Evolutionary conservation across 2,113 vertebrate genomes (phyloP).

Genomic region (Syngnathus scovelli): DNA sequence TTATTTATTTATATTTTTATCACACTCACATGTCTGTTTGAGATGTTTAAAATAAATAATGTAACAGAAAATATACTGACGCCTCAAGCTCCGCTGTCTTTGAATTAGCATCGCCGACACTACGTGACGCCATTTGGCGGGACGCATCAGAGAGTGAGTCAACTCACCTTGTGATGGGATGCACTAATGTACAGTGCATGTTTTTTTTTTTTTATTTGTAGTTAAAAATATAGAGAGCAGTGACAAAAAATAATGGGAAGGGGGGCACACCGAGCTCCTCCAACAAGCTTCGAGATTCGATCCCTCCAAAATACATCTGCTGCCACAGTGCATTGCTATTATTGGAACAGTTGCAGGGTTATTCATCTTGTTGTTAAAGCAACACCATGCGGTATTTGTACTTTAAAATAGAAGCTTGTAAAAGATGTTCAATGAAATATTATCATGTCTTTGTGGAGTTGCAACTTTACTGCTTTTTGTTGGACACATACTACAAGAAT

Average conservation of each 20-base stretch:
- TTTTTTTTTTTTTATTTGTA: conserved; percentile 58
- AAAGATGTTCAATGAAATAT: background rate
- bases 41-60: background rate
- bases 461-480: background rate
- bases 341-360: conserved; percentile 36
- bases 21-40: conserved; percentile 7
- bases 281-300: conserved; percentile 19
- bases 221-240: conserved; percentile 46
- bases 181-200: conserved; percentile 46
- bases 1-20: background rate
- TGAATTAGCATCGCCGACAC: conserved; percentile 16
- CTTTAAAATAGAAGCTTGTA: background rate
- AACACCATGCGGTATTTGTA: background rate
- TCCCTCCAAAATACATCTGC: background rate
- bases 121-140: conserved; percentile 17
- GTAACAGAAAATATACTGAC: background rate
- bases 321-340: conserved; percentile 15
- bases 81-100: background rate
- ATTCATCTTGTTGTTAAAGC: background rate
- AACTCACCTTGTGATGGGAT: conserved; percentile 35
- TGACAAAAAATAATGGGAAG: conserved; percentile 18
- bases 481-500: background rate
- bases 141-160: conserved; percentile 26
- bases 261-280: conserved; percentile 11
- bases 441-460: background rate